Conservation (phyloP, 2,888 invertebrate genomes). For the Pyrrhosoma nymphula region DNA sequence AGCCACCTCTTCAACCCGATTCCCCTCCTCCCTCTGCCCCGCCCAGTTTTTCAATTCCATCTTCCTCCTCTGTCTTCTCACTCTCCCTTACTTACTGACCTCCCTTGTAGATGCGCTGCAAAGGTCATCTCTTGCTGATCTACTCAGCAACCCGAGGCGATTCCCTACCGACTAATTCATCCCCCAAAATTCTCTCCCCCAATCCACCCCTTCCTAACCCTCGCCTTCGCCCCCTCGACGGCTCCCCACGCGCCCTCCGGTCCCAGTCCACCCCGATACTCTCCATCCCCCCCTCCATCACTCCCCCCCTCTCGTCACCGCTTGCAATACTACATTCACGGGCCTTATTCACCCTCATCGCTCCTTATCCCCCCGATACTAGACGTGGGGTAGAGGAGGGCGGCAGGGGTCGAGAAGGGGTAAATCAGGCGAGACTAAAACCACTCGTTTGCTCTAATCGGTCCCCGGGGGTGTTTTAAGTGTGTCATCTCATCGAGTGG, state of each 20-base stretch:
- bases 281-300: neutral
- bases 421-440: neutral
- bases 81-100: neutral
- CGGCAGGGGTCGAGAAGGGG: neutral
- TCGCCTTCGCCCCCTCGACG: neutral
- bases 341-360: neutral
- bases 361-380: neutral
- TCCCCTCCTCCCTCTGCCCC: neutral
- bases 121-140: constrained; percentile 43
- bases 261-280: neutral
- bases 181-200: neutral
- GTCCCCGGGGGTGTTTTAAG: constrained; percentile 44
- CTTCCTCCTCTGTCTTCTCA: neutral
- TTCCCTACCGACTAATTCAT: neutral
- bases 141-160: neutral
- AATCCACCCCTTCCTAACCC: neutral
- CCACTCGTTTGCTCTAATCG: constrained; percentile 43
- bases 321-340: neutral
- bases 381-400: neutral
- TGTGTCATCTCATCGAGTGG: constrained; percentile 34
- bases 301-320: neutral
- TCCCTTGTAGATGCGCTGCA: neutral
- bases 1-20: too few relatives aligned
- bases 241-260: neutral
- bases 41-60: neutral